Percentiles rank a stretch among this genome's conserved stretches.
phyloP scores from a whole-genome alignment of 1,140 invertebrate genomes.

The Drosophila parvula region DNA sequence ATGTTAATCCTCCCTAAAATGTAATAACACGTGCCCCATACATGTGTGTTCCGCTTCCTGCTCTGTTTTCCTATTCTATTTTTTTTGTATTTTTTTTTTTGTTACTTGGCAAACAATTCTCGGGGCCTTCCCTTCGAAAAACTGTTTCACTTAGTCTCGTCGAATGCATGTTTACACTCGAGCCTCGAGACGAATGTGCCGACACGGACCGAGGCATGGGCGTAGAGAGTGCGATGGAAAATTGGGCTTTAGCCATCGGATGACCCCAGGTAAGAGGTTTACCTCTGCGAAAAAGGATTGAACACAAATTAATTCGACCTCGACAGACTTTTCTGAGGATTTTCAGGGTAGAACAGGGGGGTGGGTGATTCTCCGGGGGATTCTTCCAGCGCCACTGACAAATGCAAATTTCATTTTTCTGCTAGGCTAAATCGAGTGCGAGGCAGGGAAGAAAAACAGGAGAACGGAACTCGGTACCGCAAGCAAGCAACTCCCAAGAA shows the following conservation, averaged over 20 bases:
- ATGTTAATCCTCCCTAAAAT: slow-evolving; percentile 57
- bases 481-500: slow-evolving; percentile 72
- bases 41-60: slow-evolving; percentile 4
- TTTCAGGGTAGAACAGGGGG: slow-evolving; percentile 6
- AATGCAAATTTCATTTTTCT: slow-evolving; percentile 75
- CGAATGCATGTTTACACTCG: slow-evolving; percentile 64
- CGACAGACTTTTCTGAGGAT: background rate
- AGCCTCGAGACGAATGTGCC: slow-evolving; percentile 40
- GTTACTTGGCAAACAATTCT: slow-evolving; percentile 47
- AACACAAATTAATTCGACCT: slow-evolving; percentile 33
- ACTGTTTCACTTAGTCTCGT: slow-evolving; percentile 42
- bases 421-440: slow-evolving; percentile 45
- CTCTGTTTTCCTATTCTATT: slow-evolving; percentile 10
- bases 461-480: slow-evolving; percentile 41
- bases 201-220: slow-evolving; percentile 21
- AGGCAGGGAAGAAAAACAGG: slow-evolving; percentile 20
- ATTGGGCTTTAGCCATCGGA: slow-evolving; percentile 6
- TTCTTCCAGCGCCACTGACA: slow-evolving; percentile 61
- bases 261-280: slow-evolving; percentile 21
- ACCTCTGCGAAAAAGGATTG: slow-evolving; percentile 26
- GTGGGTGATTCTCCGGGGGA: slow-evolving; percentile 12
- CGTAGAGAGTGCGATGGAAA: slow-evolving; percentile 20
- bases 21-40: slow-evolving; percentile 58
- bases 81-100: slow-evolving; percentile 29
- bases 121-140: slow-evolving; percentile 14